phyloP scores from a whole-genome alignment of 2,888 invertebrate genomes.

The Seira musarum region DNA sequence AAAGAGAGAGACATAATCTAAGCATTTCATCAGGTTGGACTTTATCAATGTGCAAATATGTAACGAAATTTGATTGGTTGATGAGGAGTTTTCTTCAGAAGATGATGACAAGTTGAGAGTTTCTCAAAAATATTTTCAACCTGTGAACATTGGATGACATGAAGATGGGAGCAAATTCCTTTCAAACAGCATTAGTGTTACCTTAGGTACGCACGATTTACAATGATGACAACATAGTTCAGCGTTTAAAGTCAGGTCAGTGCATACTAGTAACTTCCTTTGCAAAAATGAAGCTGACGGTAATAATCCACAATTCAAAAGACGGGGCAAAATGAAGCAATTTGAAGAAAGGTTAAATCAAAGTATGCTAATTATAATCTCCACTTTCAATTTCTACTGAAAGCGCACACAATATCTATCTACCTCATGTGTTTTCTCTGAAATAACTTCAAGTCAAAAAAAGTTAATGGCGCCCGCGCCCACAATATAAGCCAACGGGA shows the following conservation, averaged over 20 bases:
- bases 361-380: constrained; percentile 10
- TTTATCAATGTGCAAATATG: not conserved
- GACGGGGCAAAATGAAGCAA: constrained; percentile 12
- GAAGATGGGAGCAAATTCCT: too few species aligned
- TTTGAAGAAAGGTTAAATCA: not conserved
- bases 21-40: constrained; percentile 9
- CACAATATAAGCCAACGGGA: not conserved
- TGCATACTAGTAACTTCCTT: not conserved
- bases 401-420: too few species aligned
- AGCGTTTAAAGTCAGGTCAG: constrained; percentile 1
- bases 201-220: not conserved
- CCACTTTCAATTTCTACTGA: constrained; percentile 1
- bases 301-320: too few species aligned
- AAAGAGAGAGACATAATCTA: constrained; percentile 8
- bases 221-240: not conserved
- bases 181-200: too few species aligned
- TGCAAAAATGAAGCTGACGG: not conserved
- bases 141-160: too few species aligned
- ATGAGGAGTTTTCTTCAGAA: not conserved
- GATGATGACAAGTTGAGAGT: not conserved
- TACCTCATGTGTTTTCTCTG: too few species aligned
- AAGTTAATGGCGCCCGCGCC: not conserved
- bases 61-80: not conserved
- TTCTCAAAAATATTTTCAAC: too few species aligned
- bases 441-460: not conserved